Conservation (phyloP, 2,797 vertebrate species). For the Hephaestus fuliginosus region DNA sequence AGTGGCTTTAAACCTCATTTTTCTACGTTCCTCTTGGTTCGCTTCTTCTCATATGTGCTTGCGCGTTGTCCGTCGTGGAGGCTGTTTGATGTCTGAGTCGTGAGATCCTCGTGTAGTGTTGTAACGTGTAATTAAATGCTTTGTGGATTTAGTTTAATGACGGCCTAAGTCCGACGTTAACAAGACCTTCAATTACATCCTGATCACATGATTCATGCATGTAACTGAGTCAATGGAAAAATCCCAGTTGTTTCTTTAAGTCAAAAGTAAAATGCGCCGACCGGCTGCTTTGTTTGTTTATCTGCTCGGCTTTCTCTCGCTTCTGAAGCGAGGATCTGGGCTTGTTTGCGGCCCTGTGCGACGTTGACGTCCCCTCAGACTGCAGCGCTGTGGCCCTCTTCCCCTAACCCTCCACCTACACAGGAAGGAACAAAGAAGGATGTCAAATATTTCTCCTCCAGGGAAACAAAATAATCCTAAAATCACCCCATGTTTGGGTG, state of each 20-base stretch:
- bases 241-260: conserved; percentile 9
- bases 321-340: conserved; percentile 92
- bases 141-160: conserved; percentile 60
- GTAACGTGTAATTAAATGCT: conserved; percentile 58
- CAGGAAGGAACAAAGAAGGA: conserved; percentile 1
- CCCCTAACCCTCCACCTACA: conserved; percentile 90
- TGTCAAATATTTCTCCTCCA: conserved; percentile 12
- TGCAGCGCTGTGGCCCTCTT: conserved; percentile 91
- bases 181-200: conserved; percentile 52
- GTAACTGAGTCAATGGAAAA: conserved; percentile 27
- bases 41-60: background rate
- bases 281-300: conserved; percentile 89
- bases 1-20: conserved; percentile 10
- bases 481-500: conserved; percentile 5
- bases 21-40: background rate
- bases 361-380: conserved; percentile 91
- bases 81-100: conserved; percentile 24
- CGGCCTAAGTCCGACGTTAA: conserved; percentile 28
- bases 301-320: conserved; percentile 88
- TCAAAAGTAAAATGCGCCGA: conserved; percentile 50
- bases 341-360: conserved; percentile 89
- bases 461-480: conserved; percentile 19
- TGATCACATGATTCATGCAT: conserved; percentile 22
- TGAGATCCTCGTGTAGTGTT: conserved; percentile 30
- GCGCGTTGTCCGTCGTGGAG: background rate